Conservation (phyloP, 2,113 vertebrate species). For the Equus przewalskii region DNA sequence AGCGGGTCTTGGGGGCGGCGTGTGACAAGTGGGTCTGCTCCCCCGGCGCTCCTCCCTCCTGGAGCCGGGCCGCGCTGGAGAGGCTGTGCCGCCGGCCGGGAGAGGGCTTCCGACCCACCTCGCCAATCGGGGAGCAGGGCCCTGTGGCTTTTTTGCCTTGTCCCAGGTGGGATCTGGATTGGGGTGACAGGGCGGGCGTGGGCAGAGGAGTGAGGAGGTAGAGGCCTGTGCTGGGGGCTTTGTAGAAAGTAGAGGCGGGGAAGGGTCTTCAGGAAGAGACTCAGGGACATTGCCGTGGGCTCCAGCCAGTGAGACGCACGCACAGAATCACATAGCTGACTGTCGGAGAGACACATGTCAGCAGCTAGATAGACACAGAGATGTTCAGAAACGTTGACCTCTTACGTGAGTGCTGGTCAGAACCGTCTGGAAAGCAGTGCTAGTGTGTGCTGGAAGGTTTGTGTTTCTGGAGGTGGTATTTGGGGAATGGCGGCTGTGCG, state of each 20-base stretch:
- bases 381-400: not conserved
- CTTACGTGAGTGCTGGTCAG: too few relatives aligned
- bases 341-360: not conserved
- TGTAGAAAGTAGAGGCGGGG: not conserved
- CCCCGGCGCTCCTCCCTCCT: rapidly evolving
- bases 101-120: slow-evolving; percentile 77
- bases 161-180: not conserved
- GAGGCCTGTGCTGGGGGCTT: not conserved
- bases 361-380: not conserved
- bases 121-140: slow-evolving; percentile 71
- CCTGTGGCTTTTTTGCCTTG: not conserved
- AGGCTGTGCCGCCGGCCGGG: not conserved
- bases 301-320: not conserved
- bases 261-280: not conserved
- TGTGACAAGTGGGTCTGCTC: not conserved
- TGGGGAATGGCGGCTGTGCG: not conserved
- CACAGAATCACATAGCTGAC: not conserved
- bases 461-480: not conserved
- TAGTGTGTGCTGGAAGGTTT: not conserved
- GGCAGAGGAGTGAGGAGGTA: not conserved
- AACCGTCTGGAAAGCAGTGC: not conserved
- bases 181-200: not conserved
- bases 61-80: not conserved
- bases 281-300: not conserved
- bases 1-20: slow-evolving; percentile 47